Evolutionary conservation across 2,113 vertebrate genomes (phyloP).

Genomic region (Prolemur simus): DNA sequence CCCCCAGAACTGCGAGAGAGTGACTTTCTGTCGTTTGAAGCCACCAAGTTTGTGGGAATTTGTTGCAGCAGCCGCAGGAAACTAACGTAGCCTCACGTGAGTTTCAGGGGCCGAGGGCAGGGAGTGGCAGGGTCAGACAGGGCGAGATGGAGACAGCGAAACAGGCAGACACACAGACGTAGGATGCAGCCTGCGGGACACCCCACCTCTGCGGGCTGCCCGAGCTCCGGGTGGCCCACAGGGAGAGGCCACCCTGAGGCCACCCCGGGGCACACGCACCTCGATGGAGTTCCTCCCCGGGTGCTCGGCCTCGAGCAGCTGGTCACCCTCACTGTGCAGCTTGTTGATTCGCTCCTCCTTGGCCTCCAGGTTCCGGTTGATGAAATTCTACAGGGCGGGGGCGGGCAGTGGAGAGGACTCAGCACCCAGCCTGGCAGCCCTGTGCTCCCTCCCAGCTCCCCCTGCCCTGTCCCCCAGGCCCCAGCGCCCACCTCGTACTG

Average conservation of each 20-base stretch:
- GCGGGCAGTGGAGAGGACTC: background rate
- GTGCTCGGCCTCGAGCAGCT: conserved; percentile 87
- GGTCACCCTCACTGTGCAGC: conserved; percentile 92
- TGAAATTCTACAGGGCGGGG: conserved; percentile 89
- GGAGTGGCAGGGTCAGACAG: background rate
- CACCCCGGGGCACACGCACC: conserved; percentile 78
- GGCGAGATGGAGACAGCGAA: background rate
- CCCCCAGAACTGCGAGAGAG: background rate
- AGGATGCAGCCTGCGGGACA: background rate
- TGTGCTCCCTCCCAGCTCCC: accelerated
- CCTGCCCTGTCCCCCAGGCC: accelerated
- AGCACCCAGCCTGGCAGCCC: accelerated
- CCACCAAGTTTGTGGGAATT: background rate
- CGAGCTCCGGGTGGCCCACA: background rate
- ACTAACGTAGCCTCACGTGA: accelerated
- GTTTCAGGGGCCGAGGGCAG: background rate
- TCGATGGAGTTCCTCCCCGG: conserved; percentile 94
- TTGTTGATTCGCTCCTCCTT: conserved; percentile 94
- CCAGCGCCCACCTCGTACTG: conserved; percentile 91
- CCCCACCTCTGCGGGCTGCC: background rate
- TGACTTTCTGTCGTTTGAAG: background rate
- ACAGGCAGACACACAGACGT: background rate
- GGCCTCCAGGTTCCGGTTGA: conserved; percentile 94
- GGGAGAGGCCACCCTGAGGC: background rate
- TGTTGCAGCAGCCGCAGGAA: background rate